A percentile compares a stretch with the other conserved stretches of the same genome.
phyloP scores from a whole-genome alignment of 2,113 vertebrate species.

The Lathamus discolor region DNA sequence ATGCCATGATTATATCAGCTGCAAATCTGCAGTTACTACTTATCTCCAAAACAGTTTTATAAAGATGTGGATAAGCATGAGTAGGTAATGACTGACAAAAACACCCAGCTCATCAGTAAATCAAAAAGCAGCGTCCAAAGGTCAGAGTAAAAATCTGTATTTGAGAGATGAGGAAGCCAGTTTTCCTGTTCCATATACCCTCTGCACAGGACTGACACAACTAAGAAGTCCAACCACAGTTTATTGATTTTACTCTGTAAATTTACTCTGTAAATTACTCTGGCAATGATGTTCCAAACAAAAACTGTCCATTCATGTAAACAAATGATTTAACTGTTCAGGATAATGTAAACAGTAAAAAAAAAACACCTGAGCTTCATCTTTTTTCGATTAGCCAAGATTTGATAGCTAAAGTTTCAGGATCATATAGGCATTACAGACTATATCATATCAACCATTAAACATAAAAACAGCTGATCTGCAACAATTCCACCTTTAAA shows the following conservation, averaged over 20 bases:
- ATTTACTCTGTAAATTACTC: too few species aligned
- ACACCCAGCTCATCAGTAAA: background rate
- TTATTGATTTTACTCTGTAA: background rate
- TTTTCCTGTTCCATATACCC: background rate
- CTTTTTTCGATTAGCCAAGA: background rate
- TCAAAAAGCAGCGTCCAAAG: background rate
- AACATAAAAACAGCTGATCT: background rate
- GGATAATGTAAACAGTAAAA: background rate
- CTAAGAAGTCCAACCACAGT: background rate
- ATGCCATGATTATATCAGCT: background rate
- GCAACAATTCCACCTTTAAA: background rate
- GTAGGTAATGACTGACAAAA: background rate
- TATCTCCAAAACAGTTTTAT: background rate
- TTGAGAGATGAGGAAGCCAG: background rate
- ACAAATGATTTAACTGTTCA: background rate
- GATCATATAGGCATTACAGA: background rate
- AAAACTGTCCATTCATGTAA: accelerated
- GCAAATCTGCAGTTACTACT: background rate
- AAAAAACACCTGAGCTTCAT: background rate
- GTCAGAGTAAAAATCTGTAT: background rate
- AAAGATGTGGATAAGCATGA: background rate
- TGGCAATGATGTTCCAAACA: background rate
- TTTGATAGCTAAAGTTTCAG: background rate
- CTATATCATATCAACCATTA: background rate
- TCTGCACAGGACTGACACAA: background rate